Base-by-base conservation (phyloP, 2,113 vertebrate genomes). In the Chaetorhynchus papuensis region DNA sequence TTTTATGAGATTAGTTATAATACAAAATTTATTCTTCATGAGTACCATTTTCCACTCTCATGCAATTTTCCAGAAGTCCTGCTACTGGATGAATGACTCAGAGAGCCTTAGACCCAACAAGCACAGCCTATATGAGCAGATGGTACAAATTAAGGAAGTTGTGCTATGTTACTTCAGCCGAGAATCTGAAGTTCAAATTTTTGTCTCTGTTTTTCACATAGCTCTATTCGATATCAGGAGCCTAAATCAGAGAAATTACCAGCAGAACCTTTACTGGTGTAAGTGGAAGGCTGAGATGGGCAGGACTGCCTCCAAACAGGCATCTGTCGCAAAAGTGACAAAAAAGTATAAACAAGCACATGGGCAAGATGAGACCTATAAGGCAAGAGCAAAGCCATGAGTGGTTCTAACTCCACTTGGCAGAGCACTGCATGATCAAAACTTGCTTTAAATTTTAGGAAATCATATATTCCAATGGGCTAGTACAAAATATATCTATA, bases 131-230 rank as follows among this genome's bases (percentile, higher is more conserved):
- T 44, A 13, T 14, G 61, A 71, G 75, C 89, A 94, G 61, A 76
- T 93, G 87, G 65, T 60, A 79, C 37, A 83, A 89, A 93, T 92
- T 82, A 96, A 87, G 52, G 52, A 76, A 85, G 28, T 35, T 71
- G 35, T 47, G 35, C 64, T 64, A 5, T 23, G 44, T 68, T 87
- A 64, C 41, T 15, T 64, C 60, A 65, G 49, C 49, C 0, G 8
- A 84, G 49, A 92, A 92, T 39, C 18, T 54, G 41, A 59, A 65
- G 39, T 74, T 77, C 42, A 50, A 4, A 15, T 64, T 85, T 82
- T 87, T 89, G 35, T 44, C 49, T 47, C 37, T 72, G 15, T 45
- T 87, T 85, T 52, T 70, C 22, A 16, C 70, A 45, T 27, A 74
- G n/a, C 26, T 78, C 2, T 39, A 60, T 84, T 81, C 16, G 7